These are phyloP conservation scores for Pristiophorus japonicus DNA, from an alignment of 2,113 vertebrate genomes.

Conservation along the genomic window DNA sequence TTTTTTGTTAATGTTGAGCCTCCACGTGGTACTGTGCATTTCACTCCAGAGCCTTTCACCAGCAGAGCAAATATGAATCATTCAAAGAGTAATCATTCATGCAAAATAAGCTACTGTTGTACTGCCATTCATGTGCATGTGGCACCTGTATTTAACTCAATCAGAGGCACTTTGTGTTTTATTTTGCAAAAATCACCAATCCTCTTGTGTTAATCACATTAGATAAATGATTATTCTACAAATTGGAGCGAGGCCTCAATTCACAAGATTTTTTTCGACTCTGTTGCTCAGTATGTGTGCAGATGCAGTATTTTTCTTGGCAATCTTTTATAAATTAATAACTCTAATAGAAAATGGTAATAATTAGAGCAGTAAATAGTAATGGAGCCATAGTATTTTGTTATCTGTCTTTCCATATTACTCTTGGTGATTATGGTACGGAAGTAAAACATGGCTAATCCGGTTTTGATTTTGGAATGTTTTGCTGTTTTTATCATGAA, in stretches of 20 bases:
- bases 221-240: background rate
- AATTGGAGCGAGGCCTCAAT: background rate
- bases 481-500: background rate
- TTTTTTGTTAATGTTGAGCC: background rate
- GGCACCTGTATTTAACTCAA: background rate
- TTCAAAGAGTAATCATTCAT: background rate
- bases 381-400: background rate
- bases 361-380: background rate
- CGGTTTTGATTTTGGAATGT: background rate
- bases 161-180: background rate
- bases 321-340: background rate
- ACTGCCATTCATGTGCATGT: background rate
- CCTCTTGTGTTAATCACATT: background rate
- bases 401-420: background rate
- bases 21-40: background rate
- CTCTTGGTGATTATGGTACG: background rate
- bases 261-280: background rate
- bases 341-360: background rate
- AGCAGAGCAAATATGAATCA: background rate
- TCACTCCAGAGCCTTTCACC: background rate
- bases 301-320: background rate
- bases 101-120: background rate
- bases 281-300: background rate
- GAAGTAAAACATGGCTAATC: background rate
- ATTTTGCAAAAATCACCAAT: background rate